Conservation (phyloP, 2,113 vertebrate species). For the Hydropotes inermis region DNA sequence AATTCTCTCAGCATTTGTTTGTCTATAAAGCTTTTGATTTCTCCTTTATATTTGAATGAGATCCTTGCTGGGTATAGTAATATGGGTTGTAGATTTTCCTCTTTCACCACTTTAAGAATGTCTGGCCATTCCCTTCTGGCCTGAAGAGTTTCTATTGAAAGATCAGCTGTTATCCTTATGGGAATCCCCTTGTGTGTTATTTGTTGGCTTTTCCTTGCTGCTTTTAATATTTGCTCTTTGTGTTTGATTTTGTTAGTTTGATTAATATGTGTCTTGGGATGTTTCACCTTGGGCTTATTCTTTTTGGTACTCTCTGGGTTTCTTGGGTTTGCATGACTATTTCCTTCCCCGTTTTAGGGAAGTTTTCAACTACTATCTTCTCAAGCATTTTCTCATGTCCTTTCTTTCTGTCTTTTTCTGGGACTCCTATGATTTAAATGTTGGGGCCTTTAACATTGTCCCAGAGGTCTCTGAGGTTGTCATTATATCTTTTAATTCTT, state of each 20-base stretch:
- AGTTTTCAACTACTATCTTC: neutral
- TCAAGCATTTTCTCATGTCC: neutral
- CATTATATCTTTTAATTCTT: neutral
- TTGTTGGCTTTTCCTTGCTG: neutral
- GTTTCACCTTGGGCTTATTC: neutral
- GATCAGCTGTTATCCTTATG: neutral
- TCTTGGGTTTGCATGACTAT: neutral
- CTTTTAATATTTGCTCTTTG: neutral
- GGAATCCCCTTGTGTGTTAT: neutral
- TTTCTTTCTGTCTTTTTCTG: neutral
- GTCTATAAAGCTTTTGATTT: neutral
- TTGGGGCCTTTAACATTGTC: neutral
- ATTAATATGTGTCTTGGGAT: neutral
- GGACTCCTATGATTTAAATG: neutral
- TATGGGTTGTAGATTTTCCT: neutral
- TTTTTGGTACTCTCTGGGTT: neutral
- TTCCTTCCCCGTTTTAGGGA: neutral
- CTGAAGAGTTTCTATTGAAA: neutral
- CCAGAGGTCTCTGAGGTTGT: neutral
- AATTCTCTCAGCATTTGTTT: neutral
- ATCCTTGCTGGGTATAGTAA: neutral
- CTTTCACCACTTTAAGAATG: neutral
- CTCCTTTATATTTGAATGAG: neutral
- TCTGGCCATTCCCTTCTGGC: neutral
- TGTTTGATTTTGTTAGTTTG: neutral